A percentile compares a stretch with the other conserved stretches of the same genome.
These are phyloP conservation scores for Tholera decimalis DNA, from an alignment of 2,888 invertebrate genomes.

Conservation along the genomic window DNA sequence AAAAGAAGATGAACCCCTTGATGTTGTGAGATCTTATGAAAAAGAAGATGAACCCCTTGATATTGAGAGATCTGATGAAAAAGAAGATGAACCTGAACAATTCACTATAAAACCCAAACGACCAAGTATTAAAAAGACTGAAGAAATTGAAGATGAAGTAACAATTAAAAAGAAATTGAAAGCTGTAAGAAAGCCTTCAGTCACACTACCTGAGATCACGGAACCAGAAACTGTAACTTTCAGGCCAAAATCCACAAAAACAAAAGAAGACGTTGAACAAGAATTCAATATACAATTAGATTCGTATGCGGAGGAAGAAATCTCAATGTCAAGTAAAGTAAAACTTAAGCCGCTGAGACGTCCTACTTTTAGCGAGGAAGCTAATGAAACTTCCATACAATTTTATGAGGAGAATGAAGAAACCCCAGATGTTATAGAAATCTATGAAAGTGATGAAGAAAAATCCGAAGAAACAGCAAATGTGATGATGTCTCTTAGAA, in stretches of 20 bases:
- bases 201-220: conserved; percentile 94
- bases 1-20: conserved; percentile 55
- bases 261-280: conserved; percentile 97
- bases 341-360: conserved; percentile 94
- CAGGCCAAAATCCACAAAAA: conserved; percentile 94
- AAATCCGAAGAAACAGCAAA: conserved; percentile 82
- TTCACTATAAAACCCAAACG: conserved; percentile 84
- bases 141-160: conserved; percentile 92
- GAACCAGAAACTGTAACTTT: conserved; percentile 96
- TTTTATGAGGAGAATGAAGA: conserved; percentile 88
- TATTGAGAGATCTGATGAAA: conserved; percentile 65
- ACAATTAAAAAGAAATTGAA: conserved; percentile 95
- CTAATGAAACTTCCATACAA: conserved; percentile 94
- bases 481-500: conserved; percentile 82
- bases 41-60: conserved; percentile 53
- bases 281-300: conserved; percentile 97
- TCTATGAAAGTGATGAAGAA: conserved; percentile 87
- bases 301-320: conserved; percentile 97
- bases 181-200: conserved; percentile 92
- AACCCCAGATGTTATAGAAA: conserved; percentile 85
- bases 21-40: conserved; percentile 65
- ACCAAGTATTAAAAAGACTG: conserved; percentile 85
- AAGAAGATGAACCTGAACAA: conserved; percentile 81
- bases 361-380: conserved; percentile 94
- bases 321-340: conserved; percentile 96